Evolutionary conservation across 2,797 vertebrate genomes (phyloP).

Genomic region (Aeoliscus strigatus): DNA sequence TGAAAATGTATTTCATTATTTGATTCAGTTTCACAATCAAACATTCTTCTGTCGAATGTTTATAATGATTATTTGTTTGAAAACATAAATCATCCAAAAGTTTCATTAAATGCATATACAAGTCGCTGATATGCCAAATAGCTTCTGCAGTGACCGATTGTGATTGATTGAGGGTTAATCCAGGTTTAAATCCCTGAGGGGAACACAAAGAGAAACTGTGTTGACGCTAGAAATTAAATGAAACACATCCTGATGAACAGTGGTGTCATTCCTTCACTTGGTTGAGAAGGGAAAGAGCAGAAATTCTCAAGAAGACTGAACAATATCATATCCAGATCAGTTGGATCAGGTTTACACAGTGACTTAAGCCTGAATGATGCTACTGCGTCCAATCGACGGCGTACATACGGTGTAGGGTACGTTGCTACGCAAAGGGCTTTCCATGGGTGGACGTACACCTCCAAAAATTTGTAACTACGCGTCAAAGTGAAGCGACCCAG

Average conservation of each 20-base stretch:
- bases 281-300: neutral
- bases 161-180: slow-evolving; percentile 40
- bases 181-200: slow-evolving; percentile 43
- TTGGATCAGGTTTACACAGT: slow-evolving; percentile 28
- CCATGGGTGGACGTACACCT: too few relatives aligned
- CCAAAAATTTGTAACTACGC: too few relatives aligned
- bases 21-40: slow-evolving; percentile 1
- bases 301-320: slow-evolving; percentile 12
- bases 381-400: too few relatives aligned
- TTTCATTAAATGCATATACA: too few relatives aligned
- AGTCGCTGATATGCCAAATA: slow-evolving; percentile 9
- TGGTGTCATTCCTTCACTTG: slow-evolving; percentile 7
- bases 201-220: slow-evolving; percentile 18
- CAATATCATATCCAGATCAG: slow-evolving; percentile 14
- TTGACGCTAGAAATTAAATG: slow-evolving; percentile 21
- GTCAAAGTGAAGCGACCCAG: too few relatives aligned
- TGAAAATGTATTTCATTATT: slow-evolving; percentile 12
- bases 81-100: too few relatives aligned
- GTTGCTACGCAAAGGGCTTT: too few relatives aligned
- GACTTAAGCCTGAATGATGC: too few relatives aligned
- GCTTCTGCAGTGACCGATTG: slow-evolving; percentile 14
- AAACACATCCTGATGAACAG: slow-evolving; percentile 27
- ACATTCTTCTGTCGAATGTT: neutral
- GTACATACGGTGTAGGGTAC: too few relatives aligned
- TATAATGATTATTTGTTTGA: slow-evolving; percentile 2